Evolutionary conservation across 2,888 invertebrate species (phyloP), one percentile per base, ranked within the genome.

Genomic region (Drosophila niveifrons): DNA sequence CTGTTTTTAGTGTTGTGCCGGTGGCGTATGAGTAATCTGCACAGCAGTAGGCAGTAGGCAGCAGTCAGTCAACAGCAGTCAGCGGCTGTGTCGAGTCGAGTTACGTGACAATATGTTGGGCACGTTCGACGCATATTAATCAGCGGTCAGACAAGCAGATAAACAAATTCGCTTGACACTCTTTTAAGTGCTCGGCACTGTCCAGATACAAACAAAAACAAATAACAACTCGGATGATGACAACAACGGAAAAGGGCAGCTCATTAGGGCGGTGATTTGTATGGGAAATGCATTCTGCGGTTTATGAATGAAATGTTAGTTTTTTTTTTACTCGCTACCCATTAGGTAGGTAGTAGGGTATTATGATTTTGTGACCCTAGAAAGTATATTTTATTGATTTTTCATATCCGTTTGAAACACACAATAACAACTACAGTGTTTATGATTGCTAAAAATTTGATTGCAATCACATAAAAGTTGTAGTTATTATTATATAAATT

Each of bases 41-140:
- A 64, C 43, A n/a, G 29, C 39, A 18, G 18, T 58, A n/a, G 17
- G 13, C 29, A 23, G n/a, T 29, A 52, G 51, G 36, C 39, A 23
- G 34, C 39, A 39, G 13, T 36, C 31, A 18, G 36, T 23, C 23
- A 23, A 23, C 31, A 31, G 34, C 13, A 29, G 28, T 68, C 15
- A 11, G n/a, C 15, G 55, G 43, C 55, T 43, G 55, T n/a, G 47
- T 23, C 23, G 41, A 18, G 39, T 47, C 48, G 48, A 51, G 52
- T 75, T 86, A 82, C 88, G 89, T 89, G 84, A 85, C 72, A 89
- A 73, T 88, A 85, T 85, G 85, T 69, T 72, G 53, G 57, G 61
- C 85, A 85, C 89, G 80, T 70, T 68, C 50, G 39, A 55, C 66
- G 84, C 76, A 84, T 84, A 78, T 69, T 66, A 77, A 80, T 74